Conservation (phyloP, 2,113 vertebrate species). For the Sylvilagus bachmani region DNA sequence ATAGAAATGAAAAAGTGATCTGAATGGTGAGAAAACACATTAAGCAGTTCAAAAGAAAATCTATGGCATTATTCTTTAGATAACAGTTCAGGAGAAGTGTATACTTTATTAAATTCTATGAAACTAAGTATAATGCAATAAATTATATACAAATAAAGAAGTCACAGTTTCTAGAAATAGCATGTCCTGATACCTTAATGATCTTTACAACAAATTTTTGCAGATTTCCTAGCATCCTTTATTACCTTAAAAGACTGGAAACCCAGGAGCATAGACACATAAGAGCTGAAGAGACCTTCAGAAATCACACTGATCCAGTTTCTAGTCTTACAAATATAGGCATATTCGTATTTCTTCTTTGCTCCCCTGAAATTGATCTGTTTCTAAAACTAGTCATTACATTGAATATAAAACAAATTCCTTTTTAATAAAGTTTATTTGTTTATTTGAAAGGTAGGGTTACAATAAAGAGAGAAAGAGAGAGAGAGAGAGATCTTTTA, state of each 20-base stretch:
- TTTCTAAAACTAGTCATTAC: constrained; percentile 1
- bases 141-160: constrained; percentile 48
- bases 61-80: constrained; percentile 41
- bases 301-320: background rate
- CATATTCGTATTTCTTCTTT: background rate
- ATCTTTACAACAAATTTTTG: constrained; percentile 55
- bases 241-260: constrained; percentile 16
- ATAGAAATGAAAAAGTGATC: constrained; percentile 42
- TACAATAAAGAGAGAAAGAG: too few species aligned
- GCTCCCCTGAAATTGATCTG: background rate
- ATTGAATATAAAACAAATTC: background rate
- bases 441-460: too few species aligned
- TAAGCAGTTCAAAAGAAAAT: constrained; percentile 65
- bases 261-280: background rate
- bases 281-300: background rate
- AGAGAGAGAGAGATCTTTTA: too few species aligned
- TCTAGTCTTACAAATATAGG: background rate
- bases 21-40: constrained; percentile 37
- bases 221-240: constrained; percentile 20
- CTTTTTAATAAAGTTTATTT: background rate
- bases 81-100: constrained; percentile 11
- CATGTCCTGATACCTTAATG: constrained; percentile 14
- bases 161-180: constrained; percentile 69
- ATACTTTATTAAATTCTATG: constrained; percentile 51
- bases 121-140: background rate